Evolutionary conservation across 2,888 invertebrate species (phyloP).

Genomic region (Tenthredo livida): DNA sequence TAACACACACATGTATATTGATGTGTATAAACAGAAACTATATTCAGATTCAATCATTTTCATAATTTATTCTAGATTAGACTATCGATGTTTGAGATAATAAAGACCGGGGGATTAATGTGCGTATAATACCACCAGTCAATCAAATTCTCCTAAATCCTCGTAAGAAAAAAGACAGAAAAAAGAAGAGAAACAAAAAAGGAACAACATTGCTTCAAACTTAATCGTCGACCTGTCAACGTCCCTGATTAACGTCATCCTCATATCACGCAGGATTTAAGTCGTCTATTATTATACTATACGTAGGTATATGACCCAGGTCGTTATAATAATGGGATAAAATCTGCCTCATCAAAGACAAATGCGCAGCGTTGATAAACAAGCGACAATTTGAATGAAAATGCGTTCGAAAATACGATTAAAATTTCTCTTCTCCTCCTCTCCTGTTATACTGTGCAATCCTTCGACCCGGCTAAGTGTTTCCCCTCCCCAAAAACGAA

Average conservation of each 20-base stretch:
- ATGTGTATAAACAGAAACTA: too few species aligned
- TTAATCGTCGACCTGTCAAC: constrained; percentile 18
- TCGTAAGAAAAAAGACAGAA: not conserved
- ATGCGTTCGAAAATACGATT: not conserved
- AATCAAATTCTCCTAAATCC: too few species aligned
- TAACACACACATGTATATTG: too few species aligned
- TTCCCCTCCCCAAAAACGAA: too few species aligned
- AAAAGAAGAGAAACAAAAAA: not conserved
- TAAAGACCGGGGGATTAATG: not conserved
- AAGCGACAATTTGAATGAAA: not conserved
- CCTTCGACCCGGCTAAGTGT: too few species aligned
- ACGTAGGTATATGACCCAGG: not conserved
- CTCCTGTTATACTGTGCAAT: too few species aligned
- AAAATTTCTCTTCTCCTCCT: not conserved
- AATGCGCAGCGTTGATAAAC: not conserved
- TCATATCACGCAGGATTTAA: not conserved
- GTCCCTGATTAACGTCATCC: constrained; percentile 27
- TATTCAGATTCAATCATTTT: not conserved
- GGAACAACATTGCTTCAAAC: not conserved
- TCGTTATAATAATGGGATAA: constrained; percentile 7
- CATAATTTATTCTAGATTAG: constrained; percentile 14
- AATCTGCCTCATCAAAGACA: not conserved
- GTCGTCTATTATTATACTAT: not conserved
- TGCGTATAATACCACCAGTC: not conserved
- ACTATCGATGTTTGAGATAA: not conserved